Evolutionary conservation across 2,797 vertebrate species (phyloP).

Genomic region (Lepus oiostolus): DNA sequence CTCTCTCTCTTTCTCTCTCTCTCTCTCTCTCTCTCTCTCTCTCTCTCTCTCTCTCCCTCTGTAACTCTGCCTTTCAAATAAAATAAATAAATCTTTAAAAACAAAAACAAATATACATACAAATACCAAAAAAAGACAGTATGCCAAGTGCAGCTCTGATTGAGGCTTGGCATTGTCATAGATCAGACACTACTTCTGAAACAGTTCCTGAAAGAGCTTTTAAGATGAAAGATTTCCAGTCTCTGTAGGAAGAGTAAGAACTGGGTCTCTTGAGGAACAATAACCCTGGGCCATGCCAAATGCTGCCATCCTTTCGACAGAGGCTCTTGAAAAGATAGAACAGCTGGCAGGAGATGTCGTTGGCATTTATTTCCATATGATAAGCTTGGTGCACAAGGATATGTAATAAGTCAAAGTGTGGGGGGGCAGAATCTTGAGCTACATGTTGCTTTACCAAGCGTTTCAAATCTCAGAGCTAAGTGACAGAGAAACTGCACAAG

Average conservation of each 20-base stretch:
- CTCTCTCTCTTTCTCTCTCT: too few relatives aligned
- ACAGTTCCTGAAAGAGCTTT: conserved; percentile 30
- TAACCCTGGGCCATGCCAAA: conserved; percentile 9
- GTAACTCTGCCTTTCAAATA: too few relatives aligned
- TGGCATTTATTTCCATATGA: conserved; percentile 52
- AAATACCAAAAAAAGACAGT: neutral
- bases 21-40: too few relatives aligned
- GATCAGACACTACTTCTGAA: conserved; percentile 29
- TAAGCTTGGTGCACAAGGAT: conserved; percentile 73
- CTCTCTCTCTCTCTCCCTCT: too few relatives aligned
- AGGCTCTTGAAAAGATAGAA: neutral
- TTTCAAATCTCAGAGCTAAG: conserved; percentile 60
- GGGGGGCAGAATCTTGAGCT: conserved; percentile 1
- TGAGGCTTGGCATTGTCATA: neutral
- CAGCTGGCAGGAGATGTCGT: conserved; percentile 70
- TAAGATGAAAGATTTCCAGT: conserved; percentile 64
- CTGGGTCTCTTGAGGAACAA: neutral
- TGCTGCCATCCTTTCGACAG: neutral
- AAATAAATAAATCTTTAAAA: too few relatives aligned
- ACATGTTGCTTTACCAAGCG: conserved; percentile 65
- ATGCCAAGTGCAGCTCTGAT: neutral
- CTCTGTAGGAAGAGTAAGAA: conserved; percentile 1
- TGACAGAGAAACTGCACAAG: neutral
- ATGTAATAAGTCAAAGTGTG: conserved; percentile 46
- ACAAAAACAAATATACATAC: too few relatives aligned